phyloP scores from a whole-genome alignment of 2,888 invertebrate species.

The Drosophila ezoana region DNA sequence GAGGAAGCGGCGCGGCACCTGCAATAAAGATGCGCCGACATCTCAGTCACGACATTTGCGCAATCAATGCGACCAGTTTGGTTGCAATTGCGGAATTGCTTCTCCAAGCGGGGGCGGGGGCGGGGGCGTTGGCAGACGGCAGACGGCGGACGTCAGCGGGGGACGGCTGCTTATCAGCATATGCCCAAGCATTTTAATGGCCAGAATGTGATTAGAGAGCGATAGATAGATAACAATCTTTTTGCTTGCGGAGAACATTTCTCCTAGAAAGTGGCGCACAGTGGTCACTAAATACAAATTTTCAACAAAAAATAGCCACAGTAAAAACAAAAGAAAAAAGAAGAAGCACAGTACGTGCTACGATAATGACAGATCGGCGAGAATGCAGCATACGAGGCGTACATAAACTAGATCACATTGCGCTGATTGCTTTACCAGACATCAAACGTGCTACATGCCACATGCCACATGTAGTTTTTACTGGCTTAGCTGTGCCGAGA shows the following conservation, averaged over 20 bases:
- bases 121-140: background rate
- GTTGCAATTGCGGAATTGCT: background rate
- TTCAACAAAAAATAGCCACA: background rate
- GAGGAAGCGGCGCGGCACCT: conserved; percentile 65
- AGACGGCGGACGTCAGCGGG: no score
- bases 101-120: no score
- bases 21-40: conserved; percentile 49
- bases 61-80: conserved; percentile 38
- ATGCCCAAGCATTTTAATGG: conserved; percentile 21
- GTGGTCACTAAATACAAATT: conserved; percentile 10
- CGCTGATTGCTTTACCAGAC: conserved; percentile 19
- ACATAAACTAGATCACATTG: conserved; percentile 50
- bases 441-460: background rate
- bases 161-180: conserved; percentile 12
- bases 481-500: conserved; percentile 13
- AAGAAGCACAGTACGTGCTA: conserved; percentile 25
- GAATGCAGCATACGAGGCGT: conserved; percentile 29
- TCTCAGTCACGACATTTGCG: conserved; percentile 68
- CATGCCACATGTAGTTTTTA: background rate
- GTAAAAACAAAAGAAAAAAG: background rate
- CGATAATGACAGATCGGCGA: conserved; percentile 36
- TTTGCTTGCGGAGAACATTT: conserved; percentile 18
- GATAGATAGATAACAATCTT: conserved; percentile 31
- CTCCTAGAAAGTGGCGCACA: conserved; percentile 44
- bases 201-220: conserved; percentile 39